Evolutionary conservation across 2,113 vertebrate genomes (phyloP).

Genomic region (Hippotragus niger): DNA sequence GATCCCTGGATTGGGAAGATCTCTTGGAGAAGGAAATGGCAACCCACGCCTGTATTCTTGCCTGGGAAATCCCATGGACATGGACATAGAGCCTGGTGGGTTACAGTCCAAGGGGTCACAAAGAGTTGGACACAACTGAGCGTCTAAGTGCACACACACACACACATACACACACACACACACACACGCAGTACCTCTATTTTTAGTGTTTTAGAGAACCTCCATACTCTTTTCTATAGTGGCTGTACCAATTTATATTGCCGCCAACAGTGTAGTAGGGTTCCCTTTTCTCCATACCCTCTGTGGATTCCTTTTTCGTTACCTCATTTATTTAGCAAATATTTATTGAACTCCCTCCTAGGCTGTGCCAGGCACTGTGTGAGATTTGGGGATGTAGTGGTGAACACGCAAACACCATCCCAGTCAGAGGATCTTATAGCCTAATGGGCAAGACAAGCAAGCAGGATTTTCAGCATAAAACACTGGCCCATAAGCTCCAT

Average conservation of each 20-base stretch:
- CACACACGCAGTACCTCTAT: neutral
- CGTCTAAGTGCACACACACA: rapidly evolving
- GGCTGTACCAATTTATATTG: neutral
- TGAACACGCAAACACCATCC: neutral
- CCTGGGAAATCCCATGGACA: neutral
- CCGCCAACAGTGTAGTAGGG: neutral
- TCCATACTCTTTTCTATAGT: neutral
- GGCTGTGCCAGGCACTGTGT: neutral
- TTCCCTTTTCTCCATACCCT: neutral
- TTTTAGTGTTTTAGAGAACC: neutral
- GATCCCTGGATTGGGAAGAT: neutral
- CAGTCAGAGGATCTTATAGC: neutral
- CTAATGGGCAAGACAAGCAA: neutral
- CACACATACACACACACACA: rapidly evolving
- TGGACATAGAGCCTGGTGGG: neutral
- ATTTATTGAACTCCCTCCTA: neutral
- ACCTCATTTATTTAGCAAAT: neutral
- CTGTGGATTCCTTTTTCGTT: neutral
- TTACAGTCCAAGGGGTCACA: neutral
- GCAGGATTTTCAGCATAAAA: neutral
- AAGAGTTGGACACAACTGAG: neutral
- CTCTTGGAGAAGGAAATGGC: neutral
- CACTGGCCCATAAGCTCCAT: neutral
- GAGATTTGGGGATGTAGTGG: neutral
- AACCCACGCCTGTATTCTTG: neutral